phyloP scores from a whole-genome alignment of 2,888 invertebrate species.

The Coelopa pilipes region DNA sequence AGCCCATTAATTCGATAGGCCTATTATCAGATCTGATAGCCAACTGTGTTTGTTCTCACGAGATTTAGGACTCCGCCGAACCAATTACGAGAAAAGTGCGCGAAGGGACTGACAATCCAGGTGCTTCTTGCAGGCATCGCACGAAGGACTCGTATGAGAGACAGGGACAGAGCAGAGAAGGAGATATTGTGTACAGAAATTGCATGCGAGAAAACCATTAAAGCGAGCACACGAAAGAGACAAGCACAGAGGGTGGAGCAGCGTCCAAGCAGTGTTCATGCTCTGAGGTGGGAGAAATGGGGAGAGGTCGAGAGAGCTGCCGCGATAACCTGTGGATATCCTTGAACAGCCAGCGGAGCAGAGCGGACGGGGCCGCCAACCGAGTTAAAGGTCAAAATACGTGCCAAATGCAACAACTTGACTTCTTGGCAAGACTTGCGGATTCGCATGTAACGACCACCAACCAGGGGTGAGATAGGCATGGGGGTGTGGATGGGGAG shows the following conservation, averaged over 20 bases:
- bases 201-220: neutral
- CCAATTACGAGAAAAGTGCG: too few species aligned
- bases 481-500: too few species aligned
- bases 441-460: too few species aligned
- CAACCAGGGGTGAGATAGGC: too few species aligned
- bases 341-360: conserved; percentile 8
- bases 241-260: neutral
- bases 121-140: neutral
- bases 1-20: too few species aligned
- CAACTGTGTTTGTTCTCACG: neutral
- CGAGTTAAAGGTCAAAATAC: neutral
- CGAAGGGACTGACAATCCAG: too few species aligned
- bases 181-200: neutral
- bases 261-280: too few species aligned
- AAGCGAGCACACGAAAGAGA: neutral
- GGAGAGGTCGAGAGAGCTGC: neutral
- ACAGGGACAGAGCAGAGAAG: neutral
- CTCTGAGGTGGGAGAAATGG: too few species aligned
- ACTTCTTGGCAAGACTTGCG: neutral
- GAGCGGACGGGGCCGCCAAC: neutral
- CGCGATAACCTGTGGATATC: conserved; percentile 20
- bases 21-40: neutral
- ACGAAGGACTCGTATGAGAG: neutral
- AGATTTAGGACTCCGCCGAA: neutral
- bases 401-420: conserved; percentile 21